A percentile compares a stretch with the other conserved stretches of the same genome.
Evolutionary conservation across 1,140 invertebrate genomes (phyloP).

Genomic region (Eriocheir sinensis): DNA sequence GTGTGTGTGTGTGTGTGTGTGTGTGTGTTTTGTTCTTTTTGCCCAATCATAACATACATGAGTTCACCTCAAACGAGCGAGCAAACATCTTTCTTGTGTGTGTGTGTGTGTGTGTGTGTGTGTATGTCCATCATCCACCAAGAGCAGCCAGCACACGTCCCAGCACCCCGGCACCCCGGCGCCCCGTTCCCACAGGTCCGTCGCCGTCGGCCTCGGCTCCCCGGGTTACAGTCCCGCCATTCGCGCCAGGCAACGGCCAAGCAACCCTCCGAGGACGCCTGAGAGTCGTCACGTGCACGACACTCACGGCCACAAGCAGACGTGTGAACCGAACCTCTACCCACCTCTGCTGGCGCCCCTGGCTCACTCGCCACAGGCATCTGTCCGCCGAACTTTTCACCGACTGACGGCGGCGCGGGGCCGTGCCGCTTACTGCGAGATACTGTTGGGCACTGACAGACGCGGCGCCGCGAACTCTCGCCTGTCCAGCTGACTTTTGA

Average conservation of each 20-base stretch:
- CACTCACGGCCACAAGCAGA: neutral
- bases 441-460: conserved; percentile 1
- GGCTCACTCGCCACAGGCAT: neutral
- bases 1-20: conserved; percentile 15
- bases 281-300: too few relatives aligned
- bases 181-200: neutral
- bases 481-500: neutral
- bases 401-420: neutral
- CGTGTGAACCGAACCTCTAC: neutral
- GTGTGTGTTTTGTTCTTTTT: neutral
- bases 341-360: neutral
- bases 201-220: too few relatives aligned
- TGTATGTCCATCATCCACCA: neutral
- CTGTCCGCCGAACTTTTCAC: neutral
- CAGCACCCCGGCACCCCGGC: neutral
- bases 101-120: conserved; percentile 16
- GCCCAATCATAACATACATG: too few relatives aligned
- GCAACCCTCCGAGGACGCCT: too few relatives aligned
- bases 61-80: too few relatives aligned
- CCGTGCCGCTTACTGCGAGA: neutral
- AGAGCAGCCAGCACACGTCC: neutral
- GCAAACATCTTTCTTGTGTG: too few relatives aligned
- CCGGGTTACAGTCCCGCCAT: too few relatives aligned
- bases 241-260: too few relatives aligned
- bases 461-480: neutral